Percentiles rank a stretch among this genome's conserved stretches.
Conservation (phyloP, 1,140 invertebrate genomes). For the Heliconius melpomene region DNA sequence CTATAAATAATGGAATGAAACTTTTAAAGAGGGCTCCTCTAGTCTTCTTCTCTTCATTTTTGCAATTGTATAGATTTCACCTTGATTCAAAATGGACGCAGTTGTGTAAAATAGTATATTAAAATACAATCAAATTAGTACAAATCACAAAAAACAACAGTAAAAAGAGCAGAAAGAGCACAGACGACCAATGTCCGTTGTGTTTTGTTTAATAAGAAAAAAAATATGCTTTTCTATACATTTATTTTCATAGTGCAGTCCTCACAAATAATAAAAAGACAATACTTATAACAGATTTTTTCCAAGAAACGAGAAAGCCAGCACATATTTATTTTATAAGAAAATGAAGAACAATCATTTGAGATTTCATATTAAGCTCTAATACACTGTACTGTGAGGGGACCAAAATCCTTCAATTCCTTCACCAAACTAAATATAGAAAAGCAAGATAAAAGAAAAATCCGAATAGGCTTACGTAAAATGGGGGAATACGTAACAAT, state of each 20-base stretch:
- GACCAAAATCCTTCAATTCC: constrained; percentile 2
- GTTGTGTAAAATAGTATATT: neutral
- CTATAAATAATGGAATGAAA: no score
- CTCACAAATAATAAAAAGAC: neutral
- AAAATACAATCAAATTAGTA: neutral
- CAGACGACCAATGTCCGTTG: no score
- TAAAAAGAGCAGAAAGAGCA: no score
- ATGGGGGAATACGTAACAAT: constrained; percentile 41
- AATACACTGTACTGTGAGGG: constrained; percentile 8
- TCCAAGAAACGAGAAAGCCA: neutral
- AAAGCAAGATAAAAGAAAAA: constrained; percentile 29
- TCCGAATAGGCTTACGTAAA: constrained; percentile 37
- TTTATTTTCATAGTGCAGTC: neutral
- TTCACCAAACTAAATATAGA: constrained; percentile 21
- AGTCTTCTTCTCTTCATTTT: no score
- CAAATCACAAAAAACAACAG: no score
- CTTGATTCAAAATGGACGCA: no score
- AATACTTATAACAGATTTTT: neutral
- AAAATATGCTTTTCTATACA: no score
- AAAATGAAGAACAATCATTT: constrained; percentile 6
- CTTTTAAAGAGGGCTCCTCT: no score
- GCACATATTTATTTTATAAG: constrained; percentile 11
- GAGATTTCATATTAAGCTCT: constrained; percentile 13
- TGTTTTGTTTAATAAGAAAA: no score
- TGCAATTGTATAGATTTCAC: no score